Conservation (phyloP, 2,113 vertebrate species). For the Apodemus speciosus region DNA sequence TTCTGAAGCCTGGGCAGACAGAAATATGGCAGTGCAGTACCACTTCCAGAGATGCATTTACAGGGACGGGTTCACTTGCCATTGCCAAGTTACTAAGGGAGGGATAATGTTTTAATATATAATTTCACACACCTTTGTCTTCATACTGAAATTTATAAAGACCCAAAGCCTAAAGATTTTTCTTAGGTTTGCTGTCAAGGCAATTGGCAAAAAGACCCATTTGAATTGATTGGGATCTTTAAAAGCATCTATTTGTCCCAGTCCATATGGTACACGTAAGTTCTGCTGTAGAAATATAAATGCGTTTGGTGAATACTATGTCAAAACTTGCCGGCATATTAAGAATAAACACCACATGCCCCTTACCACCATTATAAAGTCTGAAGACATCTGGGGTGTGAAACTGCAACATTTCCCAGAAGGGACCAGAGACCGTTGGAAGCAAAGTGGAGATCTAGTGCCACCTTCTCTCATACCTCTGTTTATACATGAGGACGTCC, state of each 20-base stretch:
- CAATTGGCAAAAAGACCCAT: not conserved
- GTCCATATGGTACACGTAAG: not conserved
- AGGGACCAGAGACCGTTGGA: not conserved
- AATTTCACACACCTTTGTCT: not conserved
- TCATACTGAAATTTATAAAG: slow-evolving; percentile 42
- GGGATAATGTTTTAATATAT: not conserved
- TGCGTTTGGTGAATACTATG: not conserved
- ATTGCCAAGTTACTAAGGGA: not conserved
- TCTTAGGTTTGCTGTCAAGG: not conserved
- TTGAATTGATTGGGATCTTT: not conserved
- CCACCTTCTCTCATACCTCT: slow-evolving; percentile 84
- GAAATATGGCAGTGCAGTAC: not conserved
- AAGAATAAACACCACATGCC: not conserved
- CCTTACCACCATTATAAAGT: not conserved
- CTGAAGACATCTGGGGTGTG: not conserved
- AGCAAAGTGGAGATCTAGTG: not conserved
- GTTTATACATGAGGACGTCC: slow-evolving; percentile 86
- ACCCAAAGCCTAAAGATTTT: not conserved
- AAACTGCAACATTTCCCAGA: not conserved
- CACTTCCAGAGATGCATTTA: not conserved
- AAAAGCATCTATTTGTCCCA: not conserved
- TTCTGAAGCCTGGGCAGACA: not conserved
- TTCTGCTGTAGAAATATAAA: not conserved
- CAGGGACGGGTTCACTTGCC: not conserved
- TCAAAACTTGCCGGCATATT: not conserved